Conservation (phyloP, 2,113 vertebrate genomes). For the Callipepla californica region DNA sequence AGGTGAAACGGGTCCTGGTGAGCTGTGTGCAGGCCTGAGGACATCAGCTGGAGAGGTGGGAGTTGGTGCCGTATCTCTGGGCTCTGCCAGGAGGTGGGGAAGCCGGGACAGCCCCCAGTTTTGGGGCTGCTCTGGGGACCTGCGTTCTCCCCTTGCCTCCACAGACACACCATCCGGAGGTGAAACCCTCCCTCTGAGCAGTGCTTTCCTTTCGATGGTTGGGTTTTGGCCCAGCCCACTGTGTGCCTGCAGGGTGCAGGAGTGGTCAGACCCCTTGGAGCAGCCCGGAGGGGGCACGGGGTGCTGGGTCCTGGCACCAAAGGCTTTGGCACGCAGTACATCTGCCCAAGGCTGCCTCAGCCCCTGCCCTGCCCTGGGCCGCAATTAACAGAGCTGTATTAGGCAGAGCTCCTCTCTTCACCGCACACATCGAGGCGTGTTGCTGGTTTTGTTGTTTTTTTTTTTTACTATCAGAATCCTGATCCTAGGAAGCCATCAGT, state of each 20-base stretch:
- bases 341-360: not conserved
- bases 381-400: not conserved
- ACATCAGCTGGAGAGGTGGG: conserved; percentile 50
- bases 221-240: not conserved
- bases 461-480: conserved; percentile 57
- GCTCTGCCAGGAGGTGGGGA: conserved; percentile 34
- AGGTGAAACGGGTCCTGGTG: conserved; percentile 41
- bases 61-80: conserved; percentile 42
- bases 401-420: not conserved
- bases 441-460: conserved; percentile 30
- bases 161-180: not conserved
- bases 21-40: conserved; percentile 31
- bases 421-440: conserved; percentile 39
- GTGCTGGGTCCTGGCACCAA: not conserved
- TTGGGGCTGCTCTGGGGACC: conserved; percentile 1
- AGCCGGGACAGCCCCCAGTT: not conserved
- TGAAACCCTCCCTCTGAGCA: not conserved
- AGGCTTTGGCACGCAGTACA: not conserved
- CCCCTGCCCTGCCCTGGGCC: not conserved
- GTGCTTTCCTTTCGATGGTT: not conserved
- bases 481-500: conserved; percentile 73
- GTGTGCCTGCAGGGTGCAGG: not conserved
- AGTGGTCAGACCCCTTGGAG: not conserved
- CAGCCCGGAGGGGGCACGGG: not conserved
- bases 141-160: not conserved